A percentile compares a stretch with the other conserved stretches of the same genome.
Evolutionary conservation across 2,797 vertebrate genomes (phyloP).

Genomic region (Alosa sapidissima): DNA sequence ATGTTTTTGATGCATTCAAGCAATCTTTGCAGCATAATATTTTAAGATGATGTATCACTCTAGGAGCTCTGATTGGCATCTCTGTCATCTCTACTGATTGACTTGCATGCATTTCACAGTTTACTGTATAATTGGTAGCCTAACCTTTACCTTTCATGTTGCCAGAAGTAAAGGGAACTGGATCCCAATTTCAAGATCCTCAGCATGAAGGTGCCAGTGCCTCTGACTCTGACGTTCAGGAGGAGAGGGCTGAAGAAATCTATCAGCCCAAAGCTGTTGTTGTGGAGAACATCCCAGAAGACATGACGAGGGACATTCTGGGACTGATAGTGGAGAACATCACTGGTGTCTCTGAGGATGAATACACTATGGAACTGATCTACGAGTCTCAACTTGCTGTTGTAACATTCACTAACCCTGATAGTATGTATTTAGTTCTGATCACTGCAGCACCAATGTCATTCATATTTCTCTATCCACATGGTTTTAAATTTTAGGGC

Average conservation of each 20-base stretch:
- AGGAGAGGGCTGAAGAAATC: neutral
- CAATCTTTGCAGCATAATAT: too few relatives aligned
- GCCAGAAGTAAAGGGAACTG: neutral
- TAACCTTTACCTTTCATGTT: neutral
- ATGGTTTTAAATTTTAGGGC: too few relatives aligned
- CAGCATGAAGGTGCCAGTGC: neutral
- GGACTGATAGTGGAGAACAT: constrained; percentile 66
- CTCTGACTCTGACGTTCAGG: neutral
- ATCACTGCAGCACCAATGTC: neutral
- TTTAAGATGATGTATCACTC: too few relatives aligned
- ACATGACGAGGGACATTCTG: constrained; percentile 51
- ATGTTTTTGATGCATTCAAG: too few relatives aligned
- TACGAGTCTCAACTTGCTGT: constrained; percentile 57
- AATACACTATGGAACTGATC: constrained; percentile 64
- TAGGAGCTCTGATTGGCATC: neutral
- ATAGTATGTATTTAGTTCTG: constrained; percentile 51
- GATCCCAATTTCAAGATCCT: neutral
- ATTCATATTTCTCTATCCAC: neutral
- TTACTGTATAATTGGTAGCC: neutral
- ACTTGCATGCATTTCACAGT: neutral
- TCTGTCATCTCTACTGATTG: neutral
- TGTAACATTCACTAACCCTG: constrained; percentile 56
- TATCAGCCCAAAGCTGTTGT: constrained; percentile 44
- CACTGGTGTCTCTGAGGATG: constrained; percentile 38
- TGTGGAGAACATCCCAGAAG: constrained; percentile 56